phyloP scores from a whole-genome alignment of 2,113 vertebrate species.

The Propithecus coquereli region DNA sequence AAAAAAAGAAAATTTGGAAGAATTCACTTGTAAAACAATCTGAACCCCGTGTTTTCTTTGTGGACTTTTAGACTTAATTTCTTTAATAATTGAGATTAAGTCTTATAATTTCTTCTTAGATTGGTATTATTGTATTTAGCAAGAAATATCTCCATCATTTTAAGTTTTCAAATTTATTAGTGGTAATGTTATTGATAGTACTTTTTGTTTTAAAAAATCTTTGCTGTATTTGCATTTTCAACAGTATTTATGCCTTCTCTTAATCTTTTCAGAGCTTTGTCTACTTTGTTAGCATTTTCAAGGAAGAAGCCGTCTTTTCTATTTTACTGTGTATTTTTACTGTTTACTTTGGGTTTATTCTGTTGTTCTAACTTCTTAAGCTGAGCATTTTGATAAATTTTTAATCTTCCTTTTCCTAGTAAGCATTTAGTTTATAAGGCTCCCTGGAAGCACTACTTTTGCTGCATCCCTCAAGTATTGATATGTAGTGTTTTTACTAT shows the following conservation, averaged over 20 bases:
- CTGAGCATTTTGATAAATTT: not conserved
- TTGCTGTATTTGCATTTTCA: not conserved
- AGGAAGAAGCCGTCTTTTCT: not conserved
- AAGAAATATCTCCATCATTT: not conserved
- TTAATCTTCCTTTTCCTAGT: not conserved
- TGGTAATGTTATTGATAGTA: not conserved
- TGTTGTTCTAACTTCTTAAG: not conserved
- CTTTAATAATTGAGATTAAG: not conserved
- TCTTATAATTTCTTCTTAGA: not conserved
- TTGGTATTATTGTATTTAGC: not conserved
- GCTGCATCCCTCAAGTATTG: not conserved
- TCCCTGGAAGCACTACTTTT: not conserved
- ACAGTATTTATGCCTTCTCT: not conserved
- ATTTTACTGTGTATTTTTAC: not conserved
- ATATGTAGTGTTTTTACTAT: not conserved
- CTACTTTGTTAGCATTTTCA: not conserved
- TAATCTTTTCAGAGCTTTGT: not conserved
- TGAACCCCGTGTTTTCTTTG: not conserved
- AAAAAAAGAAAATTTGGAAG: not conserved
- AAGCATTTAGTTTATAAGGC: not conserved
- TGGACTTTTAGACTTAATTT: not conserved
- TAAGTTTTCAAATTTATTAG: not conserved
- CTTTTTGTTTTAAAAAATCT: not conserved
- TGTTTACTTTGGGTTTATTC: not conserved
- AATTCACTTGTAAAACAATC: not conserved